Evolutionary conservation across 1,140 invertebrate genomes (phyloP).

Genomic region (Dryas iulia): DNA sequence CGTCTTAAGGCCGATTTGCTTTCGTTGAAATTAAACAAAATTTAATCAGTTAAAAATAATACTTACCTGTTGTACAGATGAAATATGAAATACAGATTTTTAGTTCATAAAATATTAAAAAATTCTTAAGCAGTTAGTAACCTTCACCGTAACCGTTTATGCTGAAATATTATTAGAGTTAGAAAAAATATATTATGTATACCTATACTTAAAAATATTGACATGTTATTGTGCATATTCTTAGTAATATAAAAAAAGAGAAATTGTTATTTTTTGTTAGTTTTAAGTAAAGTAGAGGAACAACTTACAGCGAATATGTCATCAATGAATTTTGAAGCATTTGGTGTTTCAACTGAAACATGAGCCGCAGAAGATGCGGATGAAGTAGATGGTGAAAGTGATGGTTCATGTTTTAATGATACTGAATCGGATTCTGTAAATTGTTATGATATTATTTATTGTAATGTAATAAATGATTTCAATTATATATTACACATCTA

Average conservation of each 20-base stretch:
- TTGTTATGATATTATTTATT: constrained; percentile 1
- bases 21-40: neutral
- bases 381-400: constrained; percentile 41
- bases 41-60: neutral
- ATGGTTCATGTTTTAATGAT: constrained; percentile 53
- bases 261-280: neutral
- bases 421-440: constrained; percentile 53
- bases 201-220: too few relatives aligned
- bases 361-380: constrained; percentile 51
- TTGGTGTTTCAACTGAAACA: constrained; percentile 62
- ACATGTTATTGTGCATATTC: too few relatives aligned
- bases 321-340: constrained; percentile 61
- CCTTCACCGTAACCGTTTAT: neutral
- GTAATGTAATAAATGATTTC: too few relatives aligned
- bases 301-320: constrained; percentile 72
- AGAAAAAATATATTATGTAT: too few relatives aligned
- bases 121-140: neutral
- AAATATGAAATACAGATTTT: too few relatives aligned
- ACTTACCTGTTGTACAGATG: too few relatives aligned
- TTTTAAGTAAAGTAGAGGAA: neutral
- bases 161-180: neutral
- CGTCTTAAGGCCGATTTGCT: constrained; percentile 9
- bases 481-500: too few relatives aligned
- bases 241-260: too few relatives aligned
- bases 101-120: neutral